These are phyloP conservation scores for Brachionus plicatilis DNA, from an alignment of 1,140 invertebrate genomes.

Conservation along the genomic window DNA sequence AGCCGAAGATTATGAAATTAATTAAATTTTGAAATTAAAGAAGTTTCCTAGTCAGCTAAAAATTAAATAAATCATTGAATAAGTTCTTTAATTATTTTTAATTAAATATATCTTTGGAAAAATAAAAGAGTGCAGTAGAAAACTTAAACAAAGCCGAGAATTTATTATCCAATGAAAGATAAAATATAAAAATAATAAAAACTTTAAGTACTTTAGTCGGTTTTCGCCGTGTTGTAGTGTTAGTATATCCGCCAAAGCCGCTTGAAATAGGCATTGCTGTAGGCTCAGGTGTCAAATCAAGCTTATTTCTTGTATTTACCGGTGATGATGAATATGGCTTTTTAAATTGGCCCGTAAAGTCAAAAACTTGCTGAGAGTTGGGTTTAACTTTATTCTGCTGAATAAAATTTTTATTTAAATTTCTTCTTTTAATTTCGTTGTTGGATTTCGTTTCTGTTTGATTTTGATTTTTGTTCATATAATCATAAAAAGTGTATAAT, in stretches of 20 bases:
- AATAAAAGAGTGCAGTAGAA: neutral
- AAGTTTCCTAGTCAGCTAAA: too few relatives aligned
- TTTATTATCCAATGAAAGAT: neutral
- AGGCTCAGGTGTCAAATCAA: neutral
- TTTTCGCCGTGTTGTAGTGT: constrained; percentile 31
- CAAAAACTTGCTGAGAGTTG: neutral
- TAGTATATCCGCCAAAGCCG: constrained; percentile 30
- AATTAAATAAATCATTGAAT: too few relatives aligned
- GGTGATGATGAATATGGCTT: neutral
- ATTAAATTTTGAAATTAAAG: too few relatives aligned
- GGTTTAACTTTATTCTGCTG: neutral
- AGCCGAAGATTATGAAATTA: too few relatives aligned
- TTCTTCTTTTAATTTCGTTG: constrained; percentile 16
- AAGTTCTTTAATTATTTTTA: too few relatives aligned
- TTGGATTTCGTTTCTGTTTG: constrained; percentile 9
- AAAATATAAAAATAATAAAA: neutral
- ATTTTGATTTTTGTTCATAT: constrained; percentile 30
- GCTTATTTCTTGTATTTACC: neutral
- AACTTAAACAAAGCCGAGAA: neutral
- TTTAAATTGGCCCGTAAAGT: neutral
- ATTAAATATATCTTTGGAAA: neutral
- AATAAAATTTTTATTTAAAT: neutral
- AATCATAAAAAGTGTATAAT: constrained; percentile 40
- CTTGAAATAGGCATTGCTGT: constrained; percentile 34
- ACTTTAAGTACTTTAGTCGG: neutral